Conservation (phyloP, 2,797 vertebrate genomes). For the Martes flavigula region DNA sequence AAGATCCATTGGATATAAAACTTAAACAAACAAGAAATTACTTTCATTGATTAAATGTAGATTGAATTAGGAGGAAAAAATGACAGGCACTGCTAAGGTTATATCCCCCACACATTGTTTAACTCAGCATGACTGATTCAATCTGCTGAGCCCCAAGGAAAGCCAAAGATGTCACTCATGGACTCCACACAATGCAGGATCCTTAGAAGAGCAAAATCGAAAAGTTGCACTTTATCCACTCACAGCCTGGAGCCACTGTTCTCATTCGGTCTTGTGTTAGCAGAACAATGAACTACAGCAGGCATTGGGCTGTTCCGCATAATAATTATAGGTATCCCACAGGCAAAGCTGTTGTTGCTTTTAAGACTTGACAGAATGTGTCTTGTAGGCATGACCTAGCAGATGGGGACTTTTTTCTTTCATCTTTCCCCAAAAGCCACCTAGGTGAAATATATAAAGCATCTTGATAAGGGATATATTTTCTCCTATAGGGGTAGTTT, state of each 20-base stretch:
- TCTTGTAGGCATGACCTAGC: slow-evolving; percentile 90
- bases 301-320: slow-evolving; percentile 82
- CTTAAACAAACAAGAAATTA: slow-evolving; percentile 93
- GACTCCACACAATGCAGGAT: slow-evolving; percentile 83
- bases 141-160: slow-evolving; percentile 89
- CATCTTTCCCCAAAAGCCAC: slow-evolving; percentile 85
- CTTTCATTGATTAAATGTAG: slow-evolving; percentile 93
- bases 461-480: slow-evolving; percentile 86
- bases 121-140: slow-evolving; percentile 92
- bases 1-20: slow-evolving; percentile 81
- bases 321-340: slow-evolving; percentile 91
- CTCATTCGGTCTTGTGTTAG: slow-evolving; percentile 86
- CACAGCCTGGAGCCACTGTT: slow-evolving; percentile 90
- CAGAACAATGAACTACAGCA: slow-evolving; percentile 88
- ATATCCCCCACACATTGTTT: slow-evolving; percentile 90
- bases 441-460: slow-evolving; percentile 87
- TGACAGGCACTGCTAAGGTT: slow-evolving; percentile 87
- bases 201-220: slow-evolving; percentile 85
- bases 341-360: slow-evolving; percentile 89
- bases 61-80: slow-evolving; percentile 90
- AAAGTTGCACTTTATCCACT: slow-evolving; percentile 91
- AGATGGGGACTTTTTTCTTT: slow-evolving; percentile 88
- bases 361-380: slow-evolving; percentile 89
- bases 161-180: slow-evolving; percentile 88
- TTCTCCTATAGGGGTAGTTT: slow-evolving; percentile 85